Evolutionary conservation across 2,888 invertebrate species (phyloP), one percentile per base, ranked within the genome.

Genomic region (Apamea sordens): DNA sequence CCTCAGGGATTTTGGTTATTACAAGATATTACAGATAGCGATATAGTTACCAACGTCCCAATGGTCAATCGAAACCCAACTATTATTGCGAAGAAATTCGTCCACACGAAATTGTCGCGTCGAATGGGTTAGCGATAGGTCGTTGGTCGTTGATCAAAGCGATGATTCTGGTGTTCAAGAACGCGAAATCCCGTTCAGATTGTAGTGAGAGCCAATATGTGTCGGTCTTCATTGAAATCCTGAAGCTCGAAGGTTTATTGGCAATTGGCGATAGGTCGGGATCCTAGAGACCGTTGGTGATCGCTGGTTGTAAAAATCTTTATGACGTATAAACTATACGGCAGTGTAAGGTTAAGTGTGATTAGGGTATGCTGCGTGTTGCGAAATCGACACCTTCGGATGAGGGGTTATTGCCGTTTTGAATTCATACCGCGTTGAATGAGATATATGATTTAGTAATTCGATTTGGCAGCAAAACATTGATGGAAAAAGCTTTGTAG

Each of bases 281-380:
- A 74, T 80, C 64, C 82, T 80, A 79, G 77, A 88, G 90, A 87
- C 88, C 90, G 89, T 89, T 88, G 92, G 93, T 93, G 93, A 94
- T 93, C 92, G 93, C 90, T 81, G 91, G 93, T 90, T 93, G 94
- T 96, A 95, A 96, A 96, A 95, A 94, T 93, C 92, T 96, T 95
- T 96, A 96, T 93, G 94, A 92, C 93, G 88, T 93, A 95, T 95
- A 94, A 96, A 94, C 94, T 94, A 64, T 64, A 93, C 92, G 93
- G 92, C 86, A 87, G 92, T 87, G 91, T 90, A 91, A 94, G 94
- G 93, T 94, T 95, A 94, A 95, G 95, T 95, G 93, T 95, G 95
- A 96, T 96, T 94, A 94, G 92, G 93, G 90, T 90, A 80, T 88
- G 88, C 83, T 88, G 86, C 84, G 82, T 86, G 82, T 87, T 87